Conservation (phyloP, 2,797 vertebrate species). For the Lagorchestes hirsutus region DNA sequence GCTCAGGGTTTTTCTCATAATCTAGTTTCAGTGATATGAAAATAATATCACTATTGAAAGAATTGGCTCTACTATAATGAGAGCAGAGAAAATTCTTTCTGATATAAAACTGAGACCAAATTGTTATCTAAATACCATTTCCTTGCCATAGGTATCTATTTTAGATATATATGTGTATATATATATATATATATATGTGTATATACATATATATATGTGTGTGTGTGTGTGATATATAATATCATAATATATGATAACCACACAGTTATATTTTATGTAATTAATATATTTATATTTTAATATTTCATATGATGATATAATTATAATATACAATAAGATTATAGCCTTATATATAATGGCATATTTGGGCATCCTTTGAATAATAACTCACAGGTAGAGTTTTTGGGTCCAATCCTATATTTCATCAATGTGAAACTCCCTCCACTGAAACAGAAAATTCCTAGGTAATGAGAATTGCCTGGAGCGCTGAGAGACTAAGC, state of each 20-base stretch:
- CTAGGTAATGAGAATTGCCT: not conserved
- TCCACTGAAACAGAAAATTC: not conserved
- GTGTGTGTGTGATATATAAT: too few species aligned
- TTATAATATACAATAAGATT: not conserved
- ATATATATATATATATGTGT: too few species aligned
- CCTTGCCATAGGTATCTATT: not conserved
- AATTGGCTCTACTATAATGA: conserved; percentile 5
- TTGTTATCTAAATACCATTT: not conserved
- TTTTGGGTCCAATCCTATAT: not conserved
- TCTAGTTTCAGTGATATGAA: not conserved
- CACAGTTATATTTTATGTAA: too few species aligned
- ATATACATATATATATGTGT: too few species aligned
- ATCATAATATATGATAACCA: too few species aligned
- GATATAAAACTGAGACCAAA: conserved; percentile 21
- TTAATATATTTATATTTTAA: not conserved
- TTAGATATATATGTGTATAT: not conserved
- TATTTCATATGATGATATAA: not conserved
- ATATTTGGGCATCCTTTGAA: not conserved
- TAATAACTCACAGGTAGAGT: not conserved
- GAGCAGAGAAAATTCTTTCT: not conserved
- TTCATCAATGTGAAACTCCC: not conserved
- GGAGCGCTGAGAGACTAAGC: not conserved
- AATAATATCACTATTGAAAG: not conserved
- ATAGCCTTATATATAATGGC: not conserved
- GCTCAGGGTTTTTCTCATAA: not conserved